Conservation (phyloP, 2,113 vertebrate genomes). For the Epinephelus cyanopodus region DNA sequence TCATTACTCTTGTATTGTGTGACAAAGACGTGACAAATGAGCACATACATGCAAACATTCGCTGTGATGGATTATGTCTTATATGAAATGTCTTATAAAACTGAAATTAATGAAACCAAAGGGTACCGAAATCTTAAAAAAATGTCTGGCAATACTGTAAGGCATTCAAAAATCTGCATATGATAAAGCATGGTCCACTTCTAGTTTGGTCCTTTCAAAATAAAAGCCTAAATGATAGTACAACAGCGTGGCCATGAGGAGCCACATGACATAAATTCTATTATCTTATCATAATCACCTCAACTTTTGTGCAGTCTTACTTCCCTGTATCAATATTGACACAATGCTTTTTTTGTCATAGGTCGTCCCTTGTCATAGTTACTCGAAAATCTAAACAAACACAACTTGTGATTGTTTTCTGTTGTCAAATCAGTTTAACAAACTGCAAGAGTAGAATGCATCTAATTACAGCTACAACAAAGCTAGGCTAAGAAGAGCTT, state of each 20-base stretch:
- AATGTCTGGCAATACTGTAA: too few relatives aligned
- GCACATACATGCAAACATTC: background rate
- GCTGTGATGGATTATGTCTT: slow-evolving; percentile 6
- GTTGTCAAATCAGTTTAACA: background rate
- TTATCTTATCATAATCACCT: background rate
- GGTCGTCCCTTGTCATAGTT: background rate
- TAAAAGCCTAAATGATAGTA: background rate
- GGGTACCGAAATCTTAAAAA: too few relatives aligned
- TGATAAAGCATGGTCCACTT: too few relatives aligned
- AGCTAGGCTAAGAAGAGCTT: background rate
- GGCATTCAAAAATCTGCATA: too few relatives aligned
- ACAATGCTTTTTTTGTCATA: background rate
- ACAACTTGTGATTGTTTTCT: background rate
- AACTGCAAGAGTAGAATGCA: background rate
- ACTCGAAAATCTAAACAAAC: background rate
- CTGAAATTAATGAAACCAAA: too few relatives aligned
- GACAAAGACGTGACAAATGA: background rate
- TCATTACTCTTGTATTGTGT: too few relatives aligned
- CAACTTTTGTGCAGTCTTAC: background rate
- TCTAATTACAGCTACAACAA: background rate
- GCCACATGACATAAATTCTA: background rate
- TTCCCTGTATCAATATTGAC: background rate
- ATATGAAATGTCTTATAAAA: too few relatives aligned
- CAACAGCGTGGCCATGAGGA: background rate
- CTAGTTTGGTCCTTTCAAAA: background rate